A percentile compares a stretch with the other conserved stretches of the same genome.
Conservation (phyloP, 2,888 invertebrate species). For the Vandiemenella viatica region DNA sequence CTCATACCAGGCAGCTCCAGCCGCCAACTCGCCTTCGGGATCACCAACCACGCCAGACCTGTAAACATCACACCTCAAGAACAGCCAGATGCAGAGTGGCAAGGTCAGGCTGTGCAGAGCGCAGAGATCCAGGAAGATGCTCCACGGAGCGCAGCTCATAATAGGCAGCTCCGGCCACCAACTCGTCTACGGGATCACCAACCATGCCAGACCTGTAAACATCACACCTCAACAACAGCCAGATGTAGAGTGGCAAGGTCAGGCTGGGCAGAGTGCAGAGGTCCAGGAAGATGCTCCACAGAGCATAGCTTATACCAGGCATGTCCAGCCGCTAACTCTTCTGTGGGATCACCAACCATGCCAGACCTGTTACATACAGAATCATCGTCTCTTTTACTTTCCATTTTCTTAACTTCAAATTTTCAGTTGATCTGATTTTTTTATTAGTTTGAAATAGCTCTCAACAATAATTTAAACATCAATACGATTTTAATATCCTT, state of each 20-base stretch:
- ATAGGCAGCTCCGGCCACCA: constrained; percentile 19
- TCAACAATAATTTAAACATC: no score
- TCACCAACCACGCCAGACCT: constrained; percentile 25
- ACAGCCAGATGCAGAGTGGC: constrained; percentile 19
- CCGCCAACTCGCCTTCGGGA: constrained; percentile 25
- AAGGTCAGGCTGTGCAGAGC: constrained; percentile 25
- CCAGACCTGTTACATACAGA: constrained; percentile 22
- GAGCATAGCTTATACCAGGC: constrained; percentile 20
- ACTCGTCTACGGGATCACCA: constrained; percentile 24
- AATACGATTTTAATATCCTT: no score
- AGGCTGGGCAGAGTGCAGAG: constrained; percentile 26
- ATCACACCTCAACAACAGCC: constrained; percentile 23
- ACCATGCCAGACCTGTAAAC: constrained; percentile 23
- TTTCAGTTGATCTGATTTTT: no score
- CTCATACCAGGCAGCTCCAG: constrained; percentile 11
- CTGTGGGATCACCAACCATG: constrained; percentile 26
- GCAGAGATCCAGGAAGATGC: constrained; percentile 25
- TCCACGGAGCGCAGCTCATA: constrained; percentile 25
- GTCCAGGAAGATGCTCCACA: constrained; percentile 27
- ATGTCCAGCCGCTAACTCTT: constrained; percentile 20
- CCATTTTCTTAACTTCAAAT: no score
- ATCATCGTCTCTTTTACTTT: no score
- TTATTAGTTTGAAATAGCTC: no score
- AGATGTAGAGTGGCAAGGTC: constrained; percentile 21
- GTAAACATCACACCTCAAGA: constrained; percentile 21